Evolutionary conservation across 2,113 vertebrate genomes (phyloP), one percentile per base, ranked within the genome.

Genomic region (Marmota monax): DNA sequence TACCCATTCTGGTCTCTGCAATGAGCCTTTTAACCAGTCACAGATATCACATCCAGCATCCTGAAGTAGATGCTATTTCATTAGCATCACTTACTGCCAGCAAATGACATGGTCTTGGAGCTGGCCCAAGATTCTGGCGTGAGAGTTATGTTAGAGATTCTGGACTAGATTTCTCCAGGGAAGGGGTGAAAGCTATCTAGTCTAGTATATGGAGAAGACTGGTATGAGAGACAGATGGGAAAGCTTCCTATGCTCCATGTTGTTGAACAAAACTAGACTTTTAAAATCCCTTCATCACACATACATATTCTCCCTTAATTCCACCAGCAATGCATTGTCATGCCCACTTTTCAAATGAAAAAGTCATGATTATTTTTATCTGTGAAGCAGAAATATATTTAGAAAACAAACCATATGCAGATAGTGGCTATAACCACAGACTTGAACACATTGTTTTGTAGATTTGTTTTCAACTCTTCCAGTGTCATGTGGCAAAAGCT

Each of bases 41-140:
- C 2, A 34, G 92, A 80, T 58, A 34, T 92, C 84, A 86, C 73
- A 34, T 88, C 69, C 94, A 86, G 72, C 83, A 89, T 93, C 76
- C 72, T 90, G 79, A 96, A 95, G 93, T 94, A 96, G 94, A 92
- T 93, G 92, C 93, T 92, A 78, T 97, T 97, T 96, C 93, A 93
- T 96, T 93, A 96, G 39, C 72, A 87, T 96, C 79, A 82, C 61
- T 97, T 95, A 84, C 58, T 96, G 92, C 83, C 61, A 84, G 76
- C 53, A 94, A 89, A 77, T 96, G 92, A 69, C 84, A 95, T 22
- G 11, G 86, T 42, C 51, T 92, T 94, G 96, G 80, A 95, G 12
- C 42, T 79, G 70, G 78, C 83, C 95, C 95, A 93, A n/a, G 70
- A 13, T 77, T 4, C 88, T 72, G 88, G 79, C 84, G 34, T 32